These are phyloP conservation scores for Phortica okadai DNA, from an alignment of 2,888 invertebrate species.

Conservation along the genomic window DNA sequence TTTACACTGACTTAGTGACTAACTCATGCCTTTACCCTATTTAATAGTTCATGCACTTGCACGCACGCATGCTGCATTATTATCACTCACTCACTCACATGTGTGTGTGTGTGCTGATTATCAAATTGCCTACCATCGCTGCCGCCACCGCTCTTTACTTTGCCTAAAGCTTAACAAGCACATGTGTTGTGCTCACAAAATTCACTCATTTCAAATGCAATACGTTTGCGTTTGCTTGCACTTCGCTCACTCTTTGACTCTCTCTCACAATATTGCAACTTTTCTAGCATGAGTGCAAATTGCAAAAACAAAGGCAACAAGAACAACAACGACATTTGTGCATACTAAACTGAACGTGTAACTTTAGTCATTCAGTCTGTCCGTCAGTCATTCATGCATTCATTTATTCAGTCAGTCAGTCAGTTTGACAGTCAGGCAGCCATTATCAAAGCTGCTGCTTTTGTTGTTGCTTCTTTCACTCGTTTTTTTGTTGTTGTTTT, in stretches of 20 bases:
- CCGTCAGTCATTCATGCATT: not conserved
- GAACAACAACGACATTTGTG: not conserved
- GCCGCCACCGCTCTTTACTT: too few relatives aligned
- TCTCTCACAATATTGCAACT: not conserved
- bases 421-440: not conserved
- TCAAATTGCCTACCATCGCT: not conserved
- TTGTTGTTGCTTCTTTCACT: conserved; percentile 10
- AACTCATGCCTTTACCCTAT: too few relatives aligned
- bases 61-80: not conserved
- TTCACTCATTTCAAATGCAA: too few relatives aligned
- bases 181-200: too few relatives aligned
- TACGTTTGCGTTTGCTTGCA: not conserved
- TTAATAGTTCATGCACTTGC: not conserved
- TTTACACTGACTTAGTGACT: too few relatives aligned
- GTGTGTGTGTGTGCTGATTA: not conserved
- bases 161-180: too few relatives aligned
- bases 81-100: not conserved
- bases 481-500: not conserved
- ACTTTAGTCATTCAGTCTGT: not conserved
- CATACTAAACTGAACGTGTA: not conserved
- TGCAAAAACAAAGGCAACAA: not conserved
- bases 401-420: conserved; percentile 1
- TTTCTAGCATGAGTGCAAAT: conserved; percentile 7
- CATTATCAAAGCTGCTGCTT: not conserved
- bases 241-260: not conserved